Evolutionary conservation across 2,797 vertebrate species (phyloP).

Genomic region (Periparus ater): DNA sequence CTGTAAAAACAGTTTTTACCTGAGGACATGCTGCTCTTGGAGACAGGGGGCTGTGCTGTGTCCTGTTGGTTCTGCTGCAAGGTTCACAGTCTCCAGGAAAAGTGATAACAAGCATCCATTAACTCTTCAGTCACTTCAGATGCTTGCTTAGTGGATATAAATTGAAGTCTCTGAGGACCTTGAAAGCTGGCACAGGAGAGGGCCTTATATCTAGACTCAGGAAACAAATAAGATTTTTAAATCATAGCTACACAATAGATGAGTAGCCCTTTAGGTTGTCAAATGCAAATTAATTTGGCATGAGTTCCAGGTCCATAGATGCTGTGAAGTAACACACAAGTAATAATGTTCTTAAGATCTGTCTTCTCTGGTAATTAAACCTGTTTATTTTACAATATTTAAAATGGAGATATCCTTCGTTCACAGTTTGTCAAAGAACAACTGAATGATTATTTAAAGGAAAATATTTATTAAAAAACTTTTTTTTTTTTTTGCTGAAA

Average conservation of each 20-base stretch:
- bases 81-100: not conserved
- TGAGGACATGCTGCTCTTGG: not conserved
- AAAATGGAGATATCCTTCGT: not conserved
- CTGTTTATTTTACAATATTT: not conserved
- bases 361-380: not conserved
- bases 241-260: not conserved
- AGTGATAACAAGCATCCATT: not conserved
- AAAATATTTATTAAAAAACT: not conserved
- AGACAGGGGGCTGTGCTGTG: not conserved
- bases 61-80: not conserved
- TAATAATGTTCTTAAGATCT: not conserved
- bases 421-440: not conserved
- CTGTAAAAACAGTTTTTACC: not conserved
- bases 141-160: not conserved
- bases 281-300: not conserved
- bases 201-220: not conserved
- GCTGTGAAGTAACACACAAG: not conserved
- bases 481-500: not conserved
- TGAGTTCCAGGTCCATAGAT: not conserved
- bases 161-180: not conserved
- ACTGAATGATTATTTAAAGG: not conserved
- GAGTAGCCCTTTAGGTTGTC: not conserved
- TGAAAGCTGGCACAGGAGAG: not conserved
- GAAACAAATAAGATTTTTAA: not conserved
- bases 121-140: not conserved